These are phyloP conservation scores for Horisme vitalbata DNA, from an alignment of 2,888 invertebrate species.

Conservation along the genomic window DNA sequence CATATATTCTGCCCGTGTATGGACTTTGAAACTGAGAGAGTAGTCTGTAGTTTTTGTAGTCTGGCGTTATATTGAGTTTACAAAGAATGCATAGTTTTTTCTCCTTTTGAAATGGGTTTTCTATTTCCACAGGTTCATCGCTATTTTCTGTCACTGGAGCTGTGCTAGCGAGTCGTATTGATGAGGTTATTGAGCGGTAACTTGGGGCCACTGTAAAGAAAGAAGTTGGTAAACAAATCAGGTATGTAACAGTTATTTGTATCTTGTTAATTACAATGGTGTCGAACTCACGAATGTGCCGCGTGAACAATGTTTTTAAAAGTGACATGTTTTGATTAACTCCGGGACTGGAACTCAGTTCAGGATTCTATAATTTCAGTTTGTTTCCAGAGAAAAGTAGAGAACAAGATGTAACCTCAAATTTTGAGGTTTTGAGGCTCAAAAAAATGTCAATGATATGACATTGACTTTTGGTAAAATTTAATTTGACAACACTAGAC, in stretches of 20 bases:
- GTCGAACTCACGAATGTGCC: slow-evolving; percentile 49
- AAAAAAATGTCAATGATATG: no score
- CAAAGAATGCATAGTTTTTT: slow-evolving; percentile 91
- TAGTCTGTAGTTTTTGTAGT: slow-evolving; percentile 95
- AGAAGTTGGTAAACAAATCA: slow-evolving; percentile 1
- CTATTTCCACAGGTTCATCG: slow-evolving; percentile 83
- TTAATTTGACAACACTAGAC: no score
- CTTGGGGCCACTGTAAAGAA: slow-evolving; percentile 51
- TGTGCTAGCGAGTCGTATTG: slow-evolving; percentile 38
- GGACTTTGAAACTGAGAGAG: slow-evolving; percentile 98
- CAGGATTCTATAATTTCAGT: not conserved
- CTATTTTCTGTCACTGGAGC: slow-evolving; percentile 28
- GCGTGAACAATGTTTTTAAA: slow-evolving; percentile 47
- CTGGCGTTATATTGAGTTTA: slow-evolving; percentile 89
- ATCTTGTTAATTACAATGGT: no score
- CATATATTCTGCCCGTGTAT: slow-evolving; percentile 96
- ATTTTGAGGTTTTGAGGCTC: not conserved
- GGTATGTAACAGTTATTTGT: no score
- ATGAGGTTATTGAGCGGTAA: slow-evolving; percentile 40
- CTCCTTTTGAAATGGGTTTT: slow-evolving; percentile 92
- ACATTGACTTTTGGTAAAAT: no score
- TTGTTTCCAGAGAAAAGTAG: not conserved
- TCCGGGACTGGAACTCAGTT: not conserved
- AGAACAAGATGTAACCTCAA: slow-evolving; percentile 1
- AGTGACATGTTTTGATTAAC: slow-evolving; percentile 45